These are phyloP conservation scores for Proisotoma minuta DNA, from an alignment of 2,888 invertebrate genomes.

Conservation along the genomic window DNA sequence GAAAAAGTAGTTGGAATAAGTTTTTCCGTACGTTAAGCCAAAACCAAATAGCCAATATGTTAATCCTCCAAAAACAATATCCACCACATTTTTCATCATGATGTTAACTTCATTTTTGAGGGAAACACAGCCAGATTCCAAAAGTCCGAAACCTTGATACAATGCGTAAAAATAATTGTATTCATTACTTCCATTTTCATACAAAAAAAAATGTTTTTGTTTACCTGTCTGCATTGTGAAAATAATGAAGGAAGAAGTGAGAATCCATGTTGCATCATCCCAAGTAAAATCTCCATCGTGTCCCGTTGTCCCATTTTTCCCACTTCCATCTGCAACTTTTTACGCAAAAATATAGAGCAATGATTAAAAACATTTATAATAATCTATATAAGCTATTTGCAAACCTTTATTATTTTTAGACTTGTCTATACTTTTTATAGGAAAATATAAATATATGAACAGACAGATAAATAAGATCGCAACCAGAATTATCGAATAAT, in stretches of 20 bases:
- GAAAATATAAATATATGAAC: no score
- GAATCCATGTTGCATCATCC: slow-evolving; percentile 40
- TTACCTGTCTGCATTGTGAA: slow-evolving; percentile 51
- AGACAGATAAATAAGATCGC: no score
- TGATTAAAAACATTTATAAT: no score
- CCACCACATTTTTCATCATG: slow-evolving; percentile 95
- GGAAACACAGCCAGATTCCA: slow-evolving; percentile 88
- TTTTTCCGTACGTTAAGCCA: slow-evolving; percentile 77
- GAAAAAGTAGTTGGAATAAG: slow-evolving; percentile 71
- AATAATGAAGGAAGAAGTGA: slow-evolving; percentile 49
- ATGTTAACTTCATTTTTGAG: slow-evolving; percentile 93
- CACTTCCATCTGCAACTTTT: no score
- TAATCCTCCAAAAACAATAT: slow-evolving; percentile 83
- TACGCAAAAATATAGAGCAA: no score
- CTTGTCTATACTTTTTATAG: no score
- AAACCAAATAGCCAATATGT: slow-evolving; percentile 95
- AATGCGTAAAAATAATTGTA: background rate
- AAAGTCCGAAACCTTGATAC: slow-evolving; percentile 76
- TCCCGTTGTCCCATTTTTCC: background rate
- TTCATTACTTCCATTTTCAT: no score
- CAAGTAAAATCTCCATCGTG: slow-evolving; percentile 23
- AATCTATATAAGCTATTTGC: no score
- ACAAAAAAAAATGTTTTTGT: background rate
- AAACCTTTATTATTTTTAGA: no score
- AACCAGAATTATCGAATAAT: no score